A percentile compares a stretch with the other conserved stretches of the same genome.
phyloP scores from a whole-genome alignment of 2,888 invertebrate genomes.

The Anoplius nigerrimus region DNA sequence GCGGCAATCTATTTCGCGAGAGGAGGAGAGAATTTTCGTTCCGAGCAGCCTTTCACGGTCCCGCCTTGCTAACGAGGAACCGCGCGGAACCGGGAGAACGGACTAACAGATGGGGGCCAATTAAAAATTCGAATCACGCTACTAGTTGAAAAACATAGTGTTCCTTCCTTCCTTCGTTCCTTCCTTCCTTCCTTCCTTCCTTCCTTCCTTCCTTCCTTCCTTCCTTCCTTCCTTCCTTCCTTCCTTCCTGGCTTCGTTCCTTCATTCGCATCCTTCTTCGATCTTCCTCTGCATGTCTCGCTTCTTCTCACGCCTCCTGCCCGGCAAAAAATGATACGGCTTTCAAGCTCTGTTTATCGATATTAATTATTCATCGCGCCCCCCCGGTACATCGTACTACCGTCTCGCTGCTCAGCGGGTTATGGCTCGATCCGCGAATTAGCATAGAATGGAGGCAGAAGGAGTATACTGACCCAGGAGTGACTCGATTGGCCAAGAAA shows the following conservation, averaged over 20 bases:
- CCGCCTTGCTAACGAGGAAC: no score
- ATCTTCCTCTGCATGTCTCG: neutral
- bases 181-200: neutral
- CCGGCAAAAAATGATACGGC: neutral
- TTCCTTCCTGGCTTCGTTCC: neutral
- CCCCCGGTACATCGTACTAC: neutral
- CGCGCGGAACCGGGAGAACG: no score
- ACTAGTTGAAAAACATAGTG: no score
- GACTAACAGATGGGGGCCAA: no score
- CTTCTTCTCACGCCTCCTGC: neutral
- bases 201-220: neutral
- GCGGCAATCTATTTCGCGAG: no score
- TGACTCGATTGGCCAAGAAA: neutral
- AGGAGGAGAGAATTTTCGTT: no score
- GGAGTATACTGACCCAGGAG: slow-evolving; percentile 5
- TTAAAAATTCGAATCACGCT: no score
- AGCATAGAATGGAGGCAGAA: slow-evolving; percentile 5
- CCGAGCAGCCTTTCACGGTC: no score
- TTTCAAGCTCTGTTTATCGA: slow-evolving; percentile 7
- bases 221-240: neutral
- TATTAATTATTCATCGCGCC: slow-evolving; percentile 5
- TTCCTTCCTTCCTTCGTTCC: neutral
- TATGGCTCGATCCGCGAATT: neutral
- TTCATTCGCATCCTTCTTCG: neutral
- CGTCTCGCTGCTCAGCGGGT: neutral